A percentile compares a stretch with the other conserved stretches of the same genome.
These are phyloP conservation scores for Cotesia vestalis DNA, from an alignment of 1,140 invertebrate species.

Conservation along the genomic window DNA sequence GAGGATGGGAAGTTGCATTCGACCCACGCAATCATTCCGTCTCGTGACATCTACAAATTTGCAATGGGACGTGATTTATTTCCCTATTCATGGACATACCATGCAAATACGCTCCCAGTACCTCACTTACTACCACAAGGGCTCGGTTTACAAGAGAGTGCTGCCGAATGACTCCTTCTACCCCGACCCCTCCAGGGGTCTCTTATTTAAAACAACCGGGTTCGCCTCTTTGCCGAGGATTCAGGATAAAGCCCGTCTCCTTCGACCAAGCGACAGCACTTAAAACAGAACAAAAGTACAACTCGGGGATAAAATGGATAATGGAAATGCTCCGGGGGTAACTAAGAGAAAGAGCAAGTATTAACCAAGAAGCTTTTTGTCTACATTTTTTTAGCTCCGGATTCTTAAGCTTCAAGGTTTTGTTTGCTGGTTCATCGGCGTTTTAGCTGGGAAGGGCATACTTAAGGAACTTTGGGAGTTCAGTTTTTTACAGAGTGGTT, in stretches of 20 bases:
- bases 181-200: conserved; percentile 18
- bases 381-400: no score
- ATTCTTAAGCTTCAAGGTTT: no score
- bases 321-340: conserved; percentile 27
- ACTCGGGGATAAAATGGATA: conserved; percentile 30
- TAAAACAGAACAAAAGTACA: conserved; percentile 32
- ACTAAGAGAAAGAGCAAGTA: conserved; percentile 5
- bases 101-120: conserved; percentile 36
- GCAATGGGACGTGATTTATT: conserved; percentile 43
- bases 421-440: no score
- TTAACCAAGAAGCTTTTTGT: no score
- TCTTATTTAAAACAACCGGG: conserved; percentile 4
- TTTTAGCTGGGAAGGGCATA: no score
- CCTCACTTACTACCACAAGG: conserved; percentile 8
- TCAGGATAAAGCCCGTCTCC: conserved; percentile 24
- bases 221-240: conserved; percentile 7
- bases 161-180: conserved; percentile 23
- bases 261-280: conserved; percentile 24
- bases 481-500: no score
- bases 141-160: conserved; percentile 31
- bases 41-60: conserved; percentile 43
- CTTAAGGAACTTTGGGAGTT: no score
- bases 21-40: conserved; percentile 39
- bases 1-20: conserved; percentile 15
- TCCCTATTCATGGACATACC: conserved; percentile 39